phyloP scores from a whole-genome alignment of 2,797 vertebrate species.

The Crocidura indochinensis region DNA sequence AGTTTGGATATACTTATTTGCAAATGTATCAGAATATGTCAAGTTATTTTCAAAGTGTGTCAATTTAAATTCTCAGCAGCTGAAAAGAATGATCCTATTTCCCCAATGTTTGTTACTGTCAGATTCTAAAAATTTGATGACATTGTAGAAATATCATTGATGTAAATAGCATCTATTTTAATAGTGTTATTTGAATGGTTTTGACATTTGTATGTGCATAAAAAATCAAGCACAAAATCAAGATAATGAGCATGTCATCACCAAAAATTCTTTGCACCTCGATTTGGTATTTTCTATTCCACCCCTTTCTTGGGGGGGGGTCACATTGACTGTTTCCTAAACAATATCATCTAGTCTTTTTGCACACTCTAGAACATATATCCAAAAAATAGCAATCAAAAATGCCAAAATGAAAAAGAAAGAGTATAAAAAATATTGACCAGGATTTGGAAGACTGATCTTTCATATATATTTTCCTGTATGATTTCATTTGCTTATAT shows the following conservation, averaged over 20 bases:
- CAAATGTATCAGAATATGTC: conserved; percentile 39
- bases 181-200: conserved; percentile 20
- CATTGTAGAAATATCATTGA: conserved; percentile 48
- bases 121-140: not conserved
- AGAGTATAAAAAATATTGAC: too few relatives aligned
- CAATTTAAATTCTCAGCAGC: conserved; percentile 55
- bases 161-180: conserved; percentile 27
- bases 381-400: not conserved
- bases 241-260: conserved; percentile 19
- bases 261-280: not conserved
- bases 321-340: not conserved
- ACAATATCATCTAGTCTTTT: not conserved
- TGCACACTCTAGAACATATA: not conserved
- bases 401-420: too few relatives aligned
- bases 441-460: not conserved
- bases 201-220: conserved; percentile 11
- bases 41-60: conserved; percentile 48
- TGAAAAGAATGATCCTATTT: conserved; percentile 6
- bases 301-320: not conserved
- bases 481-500: not conserved
- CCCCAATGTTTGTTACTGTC: conserved; percentile 10
- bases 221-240: conserved; percentile 41
- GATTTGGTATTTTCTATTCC: not conserved
- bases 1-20: not conserved
- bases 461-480: not conserved